These are phyloP conservation scores for Ardeotis arabs DNA, from an alignment of 2,113 vertebrate genomes.

Conservation along the genomic window DNA sequence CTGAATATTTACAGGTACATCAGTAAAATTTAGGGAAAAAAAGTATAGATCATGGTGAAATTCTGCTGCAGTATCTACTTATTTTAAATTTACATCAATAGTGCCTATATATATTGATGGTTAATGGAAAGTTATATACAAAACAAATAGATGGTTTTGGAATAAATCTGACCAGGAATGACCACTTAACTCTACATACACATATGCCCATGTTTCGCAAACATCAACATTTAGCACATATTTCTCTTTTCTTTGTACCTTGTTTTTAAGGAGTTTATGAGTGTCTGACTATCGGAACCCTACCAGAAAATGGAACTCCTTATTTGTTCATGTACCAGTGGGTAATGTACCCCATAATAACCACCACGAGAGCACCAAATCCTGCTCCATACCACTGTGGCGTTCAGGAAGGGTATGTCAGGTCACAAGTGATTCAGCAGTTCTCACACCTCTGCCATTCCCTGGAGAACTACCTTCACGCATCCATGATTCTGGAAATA, in stretches of 20 bases:
- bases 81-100: background rate
- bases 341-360: background rate
- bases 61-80: background rate
- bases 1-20: background rate
- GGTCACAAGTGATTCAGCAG: background rate
- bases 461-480: background rate
- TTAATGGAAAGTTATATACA: background rate
- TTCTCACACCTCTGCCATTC: slow-evolving; percentile 10
- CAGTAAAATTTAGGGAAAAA: background rate
- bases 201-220: background rate
- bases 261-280: background rate
- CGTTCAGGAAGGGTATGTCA: background rate
- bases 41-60: background rate
- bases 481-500: slow-evolving; percentile 18
- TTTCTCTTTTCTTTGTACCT: background rate
- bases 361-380: background rate
- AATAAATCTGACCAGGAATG: background rate
- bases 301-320: background rate
- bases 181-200: background rate
- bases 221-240: background rate
- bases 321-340: background rate
- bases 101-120: background rate
- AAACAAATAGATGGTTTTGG: background rate
- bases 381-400: background rate
- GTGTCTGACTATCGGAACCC: background rate